Evolutionary conservation across 2,797 vertebrate species (phyloP), one percentile per base, ranked within the genome.

Genomic region (Lacerta viridis): DNA sequence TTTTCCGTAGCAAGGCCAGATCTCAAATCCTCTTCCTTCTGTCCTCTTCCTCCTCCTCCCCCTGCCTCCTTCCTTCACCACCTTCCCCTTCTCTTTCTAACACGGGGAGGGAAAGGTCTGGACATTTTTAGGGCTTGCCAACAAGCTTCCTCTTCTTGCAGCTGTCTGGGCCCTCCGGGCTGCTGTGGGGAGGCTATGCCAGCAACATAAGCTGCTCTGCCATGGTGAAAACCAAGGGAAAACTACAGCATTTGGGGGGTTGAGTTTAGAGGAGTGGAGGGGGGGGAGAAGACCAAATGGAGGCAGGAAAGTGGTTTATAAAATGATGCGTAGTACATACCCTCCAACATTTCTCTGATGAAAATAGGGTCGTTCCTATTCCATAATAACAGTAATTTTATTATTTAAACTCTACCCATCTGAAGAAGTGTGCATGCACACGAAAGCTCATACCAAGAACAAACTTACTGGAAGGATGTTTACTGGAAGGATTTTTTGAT

Each of bases 21-120:
- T 74, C 88, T 55, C 77, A 87, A 95, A 93, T 91, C 84, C 85
- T 88, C 88, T n/a, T n/a, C 85, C 93, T 91, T 77, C 59, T 0
- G 46, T 17, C 41, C 4, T 50, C 23, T 5, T 17, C 6, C 75
- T 68, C 87, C 83, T 80, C 91, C 92, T 88, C 27, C 85, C 87
- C 87, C 85, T 72, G 46, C 4, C 84, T 79, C 41, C 6, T 23
- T 33, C 87, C 91, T 92, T 80, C 71, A 0, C 0, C 74, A 61
- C 9, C 25, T 61, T 46, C 33, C 83, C 91, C 91, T 88, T 89
- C 0, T 64, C 68, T 81, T 4, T 0, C 27, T 23, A 72, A 86
- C 85, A 39, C 72, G 94, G 50, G 50, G 89, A 86, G 89, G 29
- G 83, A 93, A 87, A 92, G 84, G 84, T 46, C 80, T 72, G 43